phyloP scores from a whole-genome alignment of 2,113 vertebrate genomes.

The Ailurus styani region DNA sequence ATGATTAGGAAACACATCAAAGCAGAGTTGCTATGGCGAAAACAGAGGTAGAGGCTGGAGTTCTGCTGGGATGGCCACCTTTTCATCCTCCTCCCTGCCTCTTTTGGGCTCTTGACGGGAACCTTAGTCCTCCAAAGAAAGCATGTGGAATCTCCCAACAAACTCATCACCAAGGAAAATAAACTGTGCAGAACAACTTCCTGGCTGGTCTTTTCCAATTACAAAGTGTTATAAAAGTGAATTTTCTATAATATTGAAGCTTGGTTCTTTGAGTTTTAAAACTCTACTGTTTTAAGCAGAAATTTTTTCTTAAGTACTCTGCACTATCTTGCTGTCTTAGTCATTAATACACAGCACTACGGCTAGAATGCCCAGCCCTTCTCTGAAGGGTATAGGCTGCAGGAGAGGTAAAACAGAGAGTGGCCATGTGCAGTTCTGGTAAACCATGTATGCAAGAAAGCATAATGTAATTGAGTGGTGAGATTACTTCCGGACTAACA shows the following conservation, averaged over 20 bases:
- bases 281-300: neutral
- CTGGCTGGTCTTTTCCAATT: neutral
- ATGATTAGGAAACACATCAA: neutral
- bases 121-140: neutral
- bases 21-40: neutral
- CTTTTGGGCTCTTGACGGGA: neutral
- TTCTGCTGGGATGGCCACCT: neutral
- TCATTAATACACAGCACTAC: neutral
- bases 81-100: neutral
- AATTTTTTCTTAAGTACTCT: neutral
- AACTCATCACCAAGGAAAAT: neutral
- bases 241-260: neutral
- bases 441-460: neutral
- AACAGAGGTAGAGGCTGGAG: neutral
- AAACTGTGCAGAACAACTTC: neutral
- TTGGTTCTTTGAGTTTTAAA: neutral
- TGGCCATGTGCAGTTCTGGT: neutral
- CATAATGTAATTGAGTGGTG: neutral
- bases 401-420: neutral
- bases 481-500: neutral
- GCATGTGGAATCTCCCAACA: neutral
- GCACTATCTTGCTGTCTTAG: neutral
- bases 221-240: neutral
- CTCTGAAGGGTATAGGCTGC: neutral
- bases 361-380: neutral